Evolutionary conservation across 2,888 invertebrate species (phyloP), one percentile per base, ranked within the genome.

Genomic region (Andrena minutula): DNA sequence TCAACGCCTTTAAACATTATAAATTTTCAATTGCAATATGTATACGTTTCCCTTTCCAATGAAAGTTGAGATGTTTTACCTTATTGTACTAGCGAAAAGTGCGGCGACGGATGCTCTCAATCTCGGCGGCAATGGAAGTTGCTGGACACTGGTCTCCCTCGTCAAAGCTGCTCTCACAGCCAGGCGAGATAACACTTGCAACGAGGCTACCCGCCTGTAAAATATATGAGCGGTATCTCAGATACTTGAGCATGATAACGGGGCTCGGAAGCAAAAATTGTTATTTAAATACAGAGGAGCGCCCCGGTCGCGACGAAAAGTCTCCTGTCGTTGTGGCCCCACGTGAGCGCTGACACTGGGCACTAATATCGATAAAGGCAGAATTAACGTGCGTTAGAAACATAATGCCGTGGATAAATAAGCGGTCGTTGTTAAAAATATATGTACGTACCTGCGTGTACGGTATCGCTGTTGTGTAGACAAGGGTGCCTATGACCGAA

Each of bases 321-420:
- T 35, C 99, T 95, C 88, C 98, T 97, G 93, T 99, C 99, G 93
- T 99, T 99, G 95, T 99, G 99, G 35, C 99, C 99, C 99, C 99
- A 99, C 8, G 99, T 99, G 91, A 99, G 95, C 1, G 99, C 98
- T 68, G 98, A 97, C 72, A 99, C 97, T 5, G 97, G 96, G 86
- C 97, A 96, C 97, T 97, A 91, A 73, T 93, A 56, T 58, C 35
- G 66, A 12, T 28, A 68, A 80, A 8, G 30, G 23, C n/a, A 26
- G 35, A 56, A 49, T 49, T 4, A 53, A 65, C 28, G 28, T 20
- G 58, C 23, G 26, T 69, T 47, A 58, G 20, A 26, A 69, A 56
- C 41, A n/a, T 4, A 41, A 26, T 5, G n/a, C 2, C 12, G 47
- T n/a, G 10, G 2, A 30, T 6, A 6, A 20, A 58, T 51, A 69